These are phyloP conservation scores for Myrmophylax atrothorax DNA, from an alignment of 2,113 vertebrate genomes.

Conservation along the genomic window DNA sequence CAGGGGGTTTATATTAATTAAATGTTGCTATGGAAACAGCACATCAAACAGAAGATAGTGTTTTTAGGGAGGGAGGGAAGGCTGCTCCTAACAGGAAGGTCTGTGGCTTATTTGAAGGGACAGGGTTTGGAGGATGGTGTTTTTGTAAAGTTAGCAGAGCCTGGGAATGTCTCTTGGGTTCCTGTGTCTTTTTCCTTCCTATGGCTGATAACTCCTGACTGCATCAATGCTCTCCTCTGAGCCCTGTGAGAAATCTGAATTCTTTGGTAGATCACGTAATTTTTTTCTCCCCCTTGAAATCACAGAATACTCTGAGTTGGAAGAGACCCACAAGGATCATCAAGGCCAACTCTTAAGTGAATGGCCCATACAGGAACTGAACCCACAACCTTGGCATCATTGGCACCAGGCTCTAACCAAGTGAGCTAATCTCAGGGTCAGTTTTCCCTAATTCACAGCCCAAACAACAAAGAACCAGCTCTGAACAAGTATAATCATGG, in stretches of 20 bases:
- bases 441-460: not conserved
- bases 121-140: not conserved
- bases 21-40: slow-evolving; percentile 44
- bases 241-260: not conserved
- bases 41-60: not conserved
- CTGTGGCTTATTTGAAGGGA: not conserved
- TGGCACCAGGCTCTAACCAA: not conserved
- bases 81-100: not conserved
- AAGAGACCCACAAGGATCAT: not conserved
- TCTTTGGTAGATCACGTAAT: not conserved
- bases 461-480: not conserved
- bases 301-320: not conserved
- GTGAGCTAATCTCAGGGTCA: not conserved
- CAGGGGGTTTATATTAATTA: slow-evolving; percentile 52
- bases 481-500: not conserved
- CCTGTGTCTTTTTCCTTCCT: not conserved
- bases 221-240: not conserved
- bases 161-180: not conserved
- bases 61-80: not conserved
- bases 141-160: not conserved
- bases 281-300: not conserved
- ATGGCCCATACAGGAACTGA: not conserved
- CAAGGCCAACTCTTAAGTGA: not conserved
- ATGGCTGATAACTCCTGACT: not conserved
- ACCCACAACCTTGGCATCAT: not conserved